Conservation (phyloP, 1,140 invertebrate species). For the Radopholus similis region DNA sequence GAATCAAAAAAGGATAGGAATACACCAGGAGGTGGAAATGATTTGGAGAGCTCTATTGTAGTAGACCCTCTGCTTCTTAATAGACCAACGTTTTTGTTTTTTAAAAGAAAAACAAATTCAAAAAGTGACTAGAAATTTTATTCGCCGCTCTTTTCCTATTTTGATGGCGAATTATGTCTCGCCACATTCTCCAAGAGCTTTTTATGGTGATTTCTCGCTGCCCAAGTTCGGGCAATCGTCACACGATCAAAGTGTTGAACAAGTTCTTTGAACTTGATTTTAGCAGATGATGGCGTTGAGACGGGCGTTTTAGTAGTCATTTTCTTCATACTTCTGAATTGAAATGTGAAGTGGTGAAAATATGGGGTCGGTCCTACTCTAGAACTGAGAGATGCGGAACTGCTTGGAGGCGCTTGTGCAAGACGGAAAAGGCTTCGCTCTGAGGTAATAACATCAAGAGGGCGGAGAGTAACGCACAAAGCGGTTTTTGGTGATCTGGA, state of each 20-base stretch:
- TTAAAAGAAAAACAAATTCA: no score
- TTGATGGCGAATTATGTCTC: constrained; percentile 5
- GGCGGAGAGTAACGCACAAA: constrained; percentile 86
- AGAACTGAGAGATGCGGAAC: constrained; percentile 36
- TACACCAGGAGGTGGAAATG: no score
- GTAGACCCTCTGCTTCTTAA: no score
- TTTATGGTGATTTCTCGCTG: constrained; percentile 10
- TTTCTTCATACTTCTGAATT: constrained; percentile 31
- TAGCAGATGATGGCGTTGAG: constrained; percentile 41
- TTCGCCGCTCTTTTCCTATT: neutral
- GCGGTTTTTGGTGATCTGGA: constrained; percentile 71
- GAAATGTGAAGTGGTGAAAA: constrained; percentile 1
- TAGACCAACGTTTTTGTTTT: no score
- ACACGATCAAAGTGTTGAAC: constrained; percentile 68
- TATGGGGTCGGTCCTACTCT: constrained; percentile 16
- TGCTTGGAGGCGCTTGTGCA: constrained; percentile 75
- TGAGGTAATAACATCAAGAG: constrained; percentile 95
- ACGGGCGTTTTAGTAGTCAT: constrained; percentile 15
- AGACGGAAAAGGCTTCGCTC: constrained; percentile 84
- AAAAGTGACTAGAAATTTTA: no score
- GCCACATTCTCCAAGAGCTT: constrained; percentile 21
- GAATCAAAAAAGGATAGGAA: no score
- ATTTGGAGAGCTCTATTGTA: no score
- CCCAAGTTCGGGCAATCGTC: constrained; percentile 11
- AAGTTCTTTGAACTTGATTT: constrained; percentile 67